Conservation (phyloP, 1,140 invertebrate species). For the Aphis craccivora region DNA sequence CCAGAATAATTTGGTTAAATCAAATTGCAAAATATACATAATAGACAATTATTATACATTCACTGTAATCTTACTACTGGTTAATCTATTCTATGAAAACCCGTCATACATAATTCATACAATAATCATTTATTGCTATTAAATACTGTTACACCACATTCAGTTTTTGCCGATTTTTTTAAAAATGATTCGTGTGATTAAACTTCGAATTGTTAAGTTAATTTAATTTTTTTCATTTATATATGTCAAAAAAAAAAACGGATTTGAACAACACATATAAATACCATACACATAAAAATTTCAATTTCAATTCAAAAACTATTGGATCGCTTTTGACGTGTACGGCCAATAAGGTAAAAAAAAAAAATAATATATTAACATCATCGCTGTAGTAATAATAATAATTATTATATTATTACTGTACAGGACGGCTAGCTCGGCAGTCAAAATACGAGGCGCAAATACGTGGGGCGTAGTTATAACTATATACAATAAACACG, state of each 20-base stretch:
- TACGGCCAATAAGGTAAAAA: neutral
- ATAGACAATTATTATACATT: neutral
- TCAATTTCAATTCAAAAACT: neutral
- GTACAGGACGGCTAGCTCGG: neutral
- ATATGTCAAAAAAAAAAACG: too few species aligned
- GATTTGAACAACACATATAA: neutral
- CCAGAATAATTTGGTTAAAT: too few species aligned
- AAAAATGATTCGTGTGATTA: neutral
- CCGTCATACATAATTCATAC: too few species aligned
- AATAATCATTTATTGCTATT: neutral
- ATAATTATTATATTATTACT: neutral
- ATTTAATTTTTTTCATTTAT: neutral
- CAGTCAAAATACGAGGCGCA: neutral
- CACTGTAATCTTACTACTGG: too few species aligned
- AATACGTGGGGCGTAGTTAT: neutral
- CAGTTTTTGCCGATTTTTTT: neutral
- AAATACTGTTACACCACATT: neutral
- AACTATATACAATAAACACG: neutral
- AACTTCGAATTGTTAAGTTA: neutral
- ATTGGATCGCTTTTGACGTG: neutral
- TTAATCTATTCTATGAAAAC: too few species aligned
- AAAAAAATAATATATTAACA: neutral
- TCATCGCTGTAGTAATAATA: neutral
- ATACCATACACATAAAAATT: neutral
- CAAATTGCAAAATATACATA: neutral